Evolutionary conservation across 2,797 vertebrate genomes (phyloP), one percentile per base, ranked within the genome.

Genomic region (Phrynocephalus forsythii): DNA sequence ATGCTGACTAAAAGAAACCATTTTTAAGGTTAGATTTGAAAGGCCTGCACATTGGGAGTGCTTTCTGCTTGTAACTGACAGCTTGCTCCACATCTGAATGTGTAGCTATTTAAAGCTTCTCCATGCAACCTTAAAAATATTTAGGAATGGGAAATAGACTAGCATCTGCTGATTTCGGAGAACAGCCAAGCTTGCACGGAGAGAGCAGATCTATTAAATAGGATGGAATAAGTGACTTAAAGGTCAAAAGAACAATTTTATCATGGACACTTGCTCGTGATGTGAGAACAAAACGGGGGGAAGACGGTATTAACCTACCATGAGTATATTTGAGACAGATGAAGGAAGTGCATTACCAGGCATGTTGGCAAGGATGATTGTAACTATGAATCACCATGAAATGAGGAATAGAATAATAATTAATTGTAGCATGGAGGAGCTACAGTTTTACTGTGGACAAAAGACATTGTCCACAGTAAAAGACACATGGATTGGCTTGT

Each of bases 11-110:
- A 89, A 52, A 86, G 50, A 91, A 56, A 89, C 84, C 50, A 85
- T 92, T 92, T 87, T 67, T 89, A 89, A 90, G 78, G 77, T 80
- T 73, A 82, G 85, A 85, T 90, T 91, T 81, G 24, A 86, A 94
- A 91, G 67, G 24, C 68, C 68, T 0, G 4, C 69, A 6, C 83
- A 89, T 91, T 76, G 75, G 48, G 73, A 86, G 26, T 26, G 88
- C n/a, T 79, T 73, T 84, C 60, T 33, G 73, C 83, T 68, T 85
- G 81, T 2, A 89, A 68, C 33, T 85, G 52, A 4, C 80, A 88
- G 85, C 87, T 28, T 79, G 38, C 67, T 82, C 33, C n/a, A n/a
- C 0, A 6, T 63, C 1, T 2, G 56, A 88, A 87, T 30, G 76
- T 89, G 78, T 88, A 86, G 69, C 77, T 85, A 26, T 82, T 86